Evolutionary conservation across 2,797 vertebrate species (phyloP).

Genomic region (Uromys caudimaculatus): DNA sequence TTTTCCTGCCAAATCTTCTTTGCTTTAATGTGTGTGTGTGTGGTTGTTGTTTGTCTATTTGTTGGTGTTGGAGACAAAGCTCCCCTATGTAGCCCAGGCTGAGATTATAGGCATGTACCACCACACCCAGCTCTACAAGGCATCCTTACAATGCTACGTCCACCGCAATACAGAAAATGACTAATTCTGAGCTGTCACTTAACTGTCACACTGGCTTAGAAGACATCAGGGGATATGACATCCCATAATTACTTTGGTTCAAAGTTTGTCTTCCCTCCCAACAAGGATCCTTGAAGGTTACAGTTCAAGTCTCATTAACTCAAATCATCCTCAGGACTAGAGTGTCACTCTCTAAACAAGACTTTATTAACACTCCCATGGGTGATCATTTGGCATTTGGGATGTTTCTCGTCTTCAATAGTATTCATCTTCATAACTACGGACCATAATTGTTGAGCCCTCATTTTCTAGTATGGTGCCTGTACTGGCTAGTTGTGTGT

Average conservation of each 20-base stretch:
- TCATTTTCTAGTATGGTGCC: background rate
- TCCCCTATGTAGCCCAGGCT: background rate
- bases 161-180: conserved; percentile 12
- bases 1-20: background rate
- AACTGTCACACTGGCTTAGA: background rate
- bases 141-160: conserved; percentile 19
- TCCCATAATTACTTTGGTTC: conserved; percentile 1
- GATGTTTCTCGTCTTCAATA: background rate
- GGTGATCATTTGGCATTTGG: background rate
- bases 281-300: background rate
- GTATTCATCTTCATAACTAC: background rate
- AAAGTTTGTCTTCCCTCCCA: conserved; percentile 2
- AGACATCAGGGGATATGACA: background rate
- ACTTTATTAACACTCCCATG: background rate
- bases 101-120: background rate
- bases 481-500: no score
- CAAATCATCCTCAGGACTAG: background rate
- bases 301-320: background rate
- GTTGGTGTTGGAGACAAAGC: background rate
- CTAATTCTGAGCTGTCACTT: background rate
- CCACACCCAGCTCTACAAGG: background rate
- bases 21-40: background rate
- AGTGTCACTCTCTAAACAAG: background rate
- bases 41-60: background rate
- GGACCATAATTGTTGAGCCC: background rate